Conservation (phyloP, 2,113 vertebrate species). For the Spilogale gracilis region DNA sequence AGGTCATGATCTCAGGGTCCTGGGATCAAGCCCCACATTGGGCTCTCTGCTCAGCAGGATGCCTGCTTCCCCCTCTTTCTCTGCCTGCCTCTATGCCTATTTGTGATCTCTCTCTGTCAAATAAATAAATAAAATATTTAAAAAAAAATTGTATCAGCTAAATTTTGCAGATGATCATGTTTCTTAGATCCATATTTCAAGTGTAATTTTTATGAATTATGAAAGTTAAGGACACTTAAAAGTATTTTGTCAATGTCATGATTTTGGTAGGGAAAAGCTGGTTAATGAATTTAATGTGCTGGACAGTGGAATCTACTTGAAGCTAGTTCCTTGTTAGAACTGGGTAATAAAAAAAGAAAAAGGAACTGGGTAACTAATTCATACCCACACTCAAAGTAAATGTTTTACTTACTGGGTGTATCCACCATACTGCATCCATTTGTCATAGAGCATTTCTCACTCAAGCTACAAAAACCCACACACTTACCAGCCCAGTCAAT, state of each 20-base stretch:
- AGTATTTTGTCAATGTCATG: not conserved
- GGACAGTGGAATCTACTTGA: not conserved
- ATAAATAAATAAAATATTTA: too few species aligned
- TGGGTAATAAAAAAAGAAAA: too few species aligned
- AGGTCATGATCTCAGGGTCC: too few species aligned
- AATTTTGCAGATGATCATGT: not conserved
- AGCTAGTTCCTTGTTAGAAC: not conserved
- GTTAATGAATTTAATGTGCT: not conserved
- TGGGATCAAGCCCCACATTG: too few species aligned
- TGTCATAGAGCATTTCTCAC: not conserved
- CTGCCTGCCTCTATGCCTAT: too few species aligned
- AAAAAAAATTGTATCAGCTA: not conserved
- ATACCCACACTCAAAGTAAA: not conserved
- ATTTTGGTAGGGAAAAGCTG: not conserved
- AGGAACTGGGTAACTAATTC: not conserved
- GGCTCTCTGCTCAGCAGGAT: too few species aligned
- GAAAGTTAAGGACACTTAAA: not conserved
- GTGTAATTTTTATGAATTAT: not conserved
- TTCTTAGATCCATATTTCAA: not conserved
- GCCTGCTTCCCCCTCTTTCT: too few species aligned
- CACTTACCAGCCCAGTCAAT: not conserved
- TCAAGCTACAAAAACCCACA: not conserved
- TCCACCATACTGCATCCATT: not conserved
- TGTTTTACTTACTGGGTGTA: not conserved
- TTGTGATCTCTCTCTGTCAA: too few species aligned